phyloP scores from a whole-genome alignment of 2,797 vertebrate genomes.

The Dipus sagitta region DNA sequence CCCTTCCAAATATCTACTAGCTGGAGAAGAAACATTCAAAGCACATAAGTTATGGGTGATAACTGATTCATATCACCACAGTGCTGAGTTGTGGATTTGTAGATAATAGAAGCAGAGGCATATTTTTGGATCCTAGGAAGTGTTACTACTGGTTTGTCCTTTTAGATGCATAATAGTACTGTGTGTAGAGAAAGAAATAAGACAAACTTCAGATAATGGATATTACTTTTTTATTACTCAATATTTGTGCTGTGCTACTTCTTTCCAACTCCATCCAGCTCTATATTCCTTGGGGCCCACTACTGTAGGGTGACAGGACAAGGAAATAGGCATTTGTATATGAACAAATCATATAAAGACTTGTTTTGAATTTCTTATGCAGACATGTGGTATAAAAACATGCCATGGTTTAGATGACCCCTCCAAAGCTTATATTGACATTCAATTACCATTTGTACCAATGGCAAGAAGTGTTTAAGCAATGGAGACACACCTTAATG shows the following conservation, averaged over 20 bases:
- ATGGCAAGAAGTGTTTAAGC: neutral
- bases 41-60: too few species aligned
- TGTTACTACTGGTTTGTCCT: neutral
- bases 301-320: neutral
- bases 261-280: neutral
- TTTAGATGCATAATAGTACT: neutral
- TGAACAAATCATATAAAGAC: neutral
- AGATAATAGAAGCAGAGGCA: too few species aligned
- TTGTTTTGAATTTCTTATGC: neutral
- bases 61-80: too few species aligned
- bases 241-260: rapidly evolving
- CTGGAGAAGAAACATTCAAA: too few species aligned
- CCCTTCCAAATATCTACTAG: too few species aligned
- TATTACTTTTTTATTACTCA: neutral
- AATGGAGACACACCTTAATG: too few species aligned
- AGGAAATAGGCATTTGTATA: neutral
- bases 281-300: neutral
- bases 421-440: neutral
- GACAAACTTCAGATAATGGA: neutral
- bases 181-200: neutral
- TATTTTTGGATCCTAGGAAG: neutral
- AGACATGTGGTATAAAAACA: neutral
- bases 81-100: too few species aligned
- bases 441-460: neutral
- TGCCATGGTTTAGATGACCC: neutral